A percentile compares a stretch with the other conserved stretches of the same genome.
Evolutionary conservation across 2,888 invertebrate species (phyloP).

Genomic region (Macrosoma leucophasiata): DNA sequence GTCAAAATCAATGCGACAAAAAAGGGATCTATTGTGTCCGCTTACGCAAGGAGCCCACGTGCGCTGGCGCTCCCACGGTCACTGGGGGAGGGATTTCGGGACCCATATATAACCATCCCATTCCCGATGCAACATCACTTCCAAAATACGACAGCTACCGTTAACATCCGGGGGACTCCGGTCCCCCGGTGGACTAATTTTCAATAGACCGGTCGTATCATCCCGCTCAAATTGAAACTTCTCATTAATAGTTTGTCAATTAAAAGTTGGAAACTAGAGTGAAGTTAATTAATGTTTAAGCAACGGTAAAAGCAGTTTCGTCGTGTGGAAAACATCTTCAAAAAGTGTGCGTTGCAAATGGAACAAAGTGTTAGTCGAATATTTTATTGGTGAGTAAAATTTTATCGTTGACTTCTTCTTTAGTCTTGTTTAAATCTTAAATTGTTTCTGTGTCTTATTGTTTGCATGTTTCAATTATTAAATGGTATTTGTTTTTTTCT

Average conservation of each 20-base stretch:
- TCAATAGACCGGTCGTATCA: not conserved
- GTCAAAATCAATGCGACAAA: conserved; percentile 62
- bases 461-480: no score
- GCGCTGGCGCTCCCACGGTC: conserved; percentile 65
- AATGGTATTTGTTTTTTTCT: no score
- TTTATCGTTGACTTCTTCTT: no score
- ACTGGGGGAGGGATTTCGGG: conserved; percentile 46
- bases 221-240: conserved; percentile 21
- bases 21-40: conserved; percentile 63
- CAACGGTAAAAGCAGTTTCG: conserved; percentile 34
- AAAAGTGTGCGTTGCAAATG: conserved; percentile 27
- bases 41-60: conserved; percentile 67
- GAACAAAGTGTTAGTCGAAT: conserved; percentile 26
- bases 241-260: conserved; percentile 40
- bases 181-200: conserved; percentile 38
- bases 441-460: no score
- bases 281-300: conserved; percentile 44
- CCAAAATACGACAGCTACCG: conserved; percentile 45
- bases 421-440: no score
- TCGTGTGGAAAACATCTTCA: conserved; percentile 34
- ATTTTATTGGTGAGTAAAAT: conserved; percentile 34
- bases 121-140: conserved; percentile 44
- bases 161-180: conserved; percentile 52
- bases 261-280: conserved; percentile 42
- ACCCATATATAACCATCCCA: conserved; percentile 51